Percentiles rank a stretch among this genome's conserved stretches.
phyloP scores from a whole-genome alignment of 2,888 invertebrate species.

The Scaeva pyrastri region DNA sequence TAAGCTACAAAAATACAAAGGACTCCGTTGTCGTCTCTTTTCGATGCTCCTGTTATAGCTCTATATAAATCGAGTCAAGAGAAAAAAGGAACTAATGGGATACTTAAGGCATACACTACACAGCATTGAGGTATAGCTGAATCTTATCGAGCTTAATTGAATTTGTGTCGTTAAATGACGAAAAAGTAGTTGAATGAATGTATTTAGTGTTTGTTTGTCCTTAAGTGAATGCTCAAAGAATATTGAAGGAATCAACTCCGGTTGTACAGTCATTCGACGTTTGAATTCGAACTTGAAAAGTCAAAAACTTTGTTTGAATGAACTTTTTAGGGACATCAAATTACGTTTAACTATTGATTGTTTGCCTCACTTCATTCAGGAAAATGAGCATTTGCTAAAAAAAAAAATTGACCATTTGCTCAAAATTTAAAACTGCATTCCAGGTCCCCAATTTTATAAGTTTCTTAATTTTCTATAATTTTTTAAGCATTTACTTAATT shows the following conservation, averaged over 20 bases:
- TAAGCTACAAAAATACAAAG: background rate
- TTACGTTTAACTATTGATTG: too few species aligned
- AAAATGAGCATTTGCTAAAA: too few species aligned
- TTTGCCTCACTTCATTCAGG: too few species aligned
- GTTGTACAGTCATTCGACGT: too few species aligned
- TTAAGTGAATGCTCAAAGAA: background rate
- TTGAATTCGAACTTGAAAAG: too few species aligned
- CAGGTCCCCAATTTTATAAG: too few species aligned
- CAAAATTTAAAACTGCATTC: too few species aligned
- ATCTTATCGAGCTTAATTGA: slow-evolving; percentile 70
- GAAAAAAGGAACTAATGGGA: slow-evolving; percentile 52
- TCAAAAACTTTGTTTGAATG: too few species aligned
- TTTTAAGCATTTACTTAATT: too few species aligned
- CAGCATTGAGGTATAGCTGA: slow-evolving; percentile 16
- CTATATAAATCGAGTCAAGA: background rate
- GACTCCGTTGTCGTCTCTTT: background rate
- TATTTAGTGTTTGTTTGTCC: slow-evolving; percentile 17
- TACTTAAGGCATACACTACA: slow-evolving; percentile 57
- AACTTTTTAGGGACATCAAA: too few species aligned
- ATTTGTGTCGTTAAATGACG: slow-evolving; percentile 69
- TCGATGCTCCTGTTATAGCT: background rate
- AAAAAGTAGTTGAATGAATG: slow-evolving; percentile 55
- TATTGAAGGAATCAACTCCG: background rate
- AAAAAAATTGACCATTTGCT: too few species aligned
- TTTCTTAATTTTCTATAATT: too few species aligned